phyloP scores from a whole-genome alignment of 2,113 vertebrate species.

The Rhabdornis inornatus region DNA sequence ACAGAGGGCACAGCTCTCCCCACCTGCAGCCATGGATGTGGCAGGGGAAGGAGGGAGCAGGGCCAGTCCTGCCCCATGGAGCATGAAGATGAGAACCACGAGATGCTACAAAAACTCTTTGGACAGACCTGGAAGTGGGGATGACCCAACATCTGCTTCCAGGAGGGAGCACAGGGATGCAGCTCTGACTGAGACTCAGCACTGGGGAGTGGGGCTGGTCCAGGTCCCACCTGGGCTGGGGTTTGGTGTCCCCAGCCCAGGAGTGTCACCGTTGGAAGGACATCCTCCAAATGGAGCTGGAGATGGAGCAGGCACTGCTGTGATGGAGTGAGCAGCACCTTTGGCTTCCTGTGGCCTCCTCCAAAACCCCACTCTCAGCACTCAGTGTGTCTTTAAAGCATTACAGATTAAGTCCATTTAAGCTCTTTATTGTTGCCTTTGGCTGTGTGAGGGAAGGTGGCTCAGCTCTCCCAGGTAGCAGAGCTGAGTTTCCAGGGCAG shows the following conservation, averaged over 20 bases:
- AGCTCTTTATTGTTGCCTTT: not conserved
- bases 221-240: not conserved
- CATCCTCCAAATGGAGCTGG: fast-evolving
- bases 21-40: not conserved
- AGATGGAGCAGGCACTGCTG: not conserved
- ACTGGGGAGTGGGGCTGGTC: not conserved
- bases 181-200: not conserved
- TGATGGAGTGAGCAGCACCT: not conserved
- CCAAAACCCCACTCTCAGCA: not conserved
- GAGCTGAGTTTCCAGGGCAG: not conserved
- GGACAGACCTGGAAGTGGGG: not conserved
- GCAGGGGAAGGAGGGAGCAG: not conserved
- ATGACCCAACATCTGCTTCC: not conserved
- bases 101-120: not conserved
- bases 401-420: not conserved
- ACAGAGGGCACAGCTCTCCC: not conserved
- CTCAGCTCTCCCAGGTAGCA: not conserved
- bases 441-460: not conserved
- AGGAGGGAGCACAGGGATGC: not conserved
- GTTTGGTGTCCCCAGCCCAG: not conserved
- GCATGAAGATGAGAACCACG: not conserved
- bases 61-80: not conserved
- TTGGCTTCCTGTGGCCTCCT: not conserved
- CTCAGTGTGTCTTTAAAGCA: not conserved
- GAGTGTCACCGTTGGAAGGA: fast-evolving